A percentile compares a stretch with the other conserved stretches of the same genome.
These are phyloP conservation scores for Epirrita christyi DNA, from an alignment of 2,888 invertebrate genomes.

Conservation along the genomic window DNA sequence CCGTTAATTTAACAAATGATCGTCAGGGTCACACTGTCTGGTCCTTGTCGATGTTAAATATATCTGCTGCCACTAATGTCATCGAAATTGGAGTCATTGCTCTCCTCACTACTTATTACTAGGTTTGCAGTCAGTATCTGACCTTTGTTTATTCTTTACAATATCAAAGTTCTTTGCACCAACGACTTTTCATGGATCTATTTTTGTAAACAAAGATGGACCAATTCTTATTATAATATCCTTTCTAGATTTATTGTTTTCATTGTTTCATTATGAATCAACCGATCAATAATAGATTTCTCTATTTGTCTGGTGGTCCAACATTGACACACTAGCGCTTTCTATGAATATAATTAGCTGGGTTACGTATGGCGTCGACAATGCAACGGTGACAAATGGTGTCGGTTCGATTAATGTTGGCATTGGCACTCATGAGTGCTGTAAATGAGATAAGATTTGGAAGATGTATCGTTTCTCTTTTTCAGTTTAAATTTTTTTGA, in stretches of 20 bases:
- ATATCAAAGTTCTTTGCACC: background rate
- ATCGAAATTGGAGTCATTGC: no score
- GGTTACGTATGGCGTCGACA: conserved; percentile 49
- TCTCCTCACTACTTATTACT: no score
- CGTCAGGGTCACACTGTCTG: no score
- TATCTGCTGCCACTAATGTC: no score
- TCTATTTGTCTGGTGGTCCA: conserved; percentile 49
- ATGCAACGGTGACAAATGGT: conserved; percentile 40
- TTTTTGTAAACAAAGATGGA: conserved; percentile 17
- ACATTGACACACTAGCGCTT: conserved; percentile 73
- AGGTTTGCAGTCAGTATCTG: no score
- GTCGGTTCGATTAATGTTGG: conserved; percentile 63
- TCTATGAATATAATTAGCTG: conserved; percentile 58
- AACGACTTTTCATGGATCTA: background rate
- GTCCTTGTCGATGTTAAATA: no score
- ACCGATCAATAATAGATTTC: conserved; percentile 48
- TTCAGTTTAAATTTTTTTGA: no score
- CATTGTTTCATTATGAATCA: conserved; percentile 42
- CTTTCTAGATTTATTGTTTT: conserved; percentile 13
- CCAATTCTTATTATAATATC: background rate
- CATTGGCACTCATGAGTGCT: conserved; percentile 36
- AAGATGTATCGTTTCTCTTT: conserved; percentile 15
- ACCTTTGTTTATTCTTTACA: background rate
- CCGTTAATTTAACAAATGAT: no score
- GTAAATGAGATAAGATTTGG: conserved; percentile 15